Percentiles rank a stretch among this genome's conserved stretches.
Evolutionary conservation across 1,140 invertebrate species (phyloP).

Genomic region (Eurosta solidaginis): DNA sequence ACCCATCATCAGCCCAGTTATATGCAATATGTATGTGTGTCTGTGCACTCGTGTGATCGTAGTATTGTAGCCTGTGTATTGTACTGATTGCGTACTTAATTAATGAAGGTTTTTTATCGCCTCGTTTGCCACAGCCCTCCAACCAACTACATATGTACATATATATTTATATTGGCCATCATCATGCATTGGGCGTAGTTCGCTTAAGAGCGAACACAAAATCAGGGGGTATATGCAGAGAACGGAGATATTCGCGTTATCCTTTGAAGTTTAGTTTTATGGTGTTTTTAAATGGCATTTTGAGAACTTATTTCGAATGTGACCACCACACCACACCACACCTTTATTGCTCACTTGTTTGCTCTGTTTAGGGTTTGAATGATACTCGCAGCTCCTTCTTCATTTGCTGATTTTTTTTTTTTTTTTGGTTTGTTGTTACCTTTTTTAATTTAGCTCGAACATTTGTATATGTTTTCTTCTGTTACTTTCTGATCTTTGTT

Average conservation of each 20-base stretch:
- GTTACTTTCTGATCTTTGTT: background rate
- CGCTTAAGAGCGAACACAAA: background rate
- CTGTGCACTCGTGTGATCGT: background rate
- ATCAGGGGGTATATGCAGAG: background rate
- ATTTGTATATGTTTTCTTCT: background rate
- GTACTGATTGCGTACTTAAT: constrained; percentile 21
- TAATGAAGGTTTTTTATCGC: constrained; percentile 18
- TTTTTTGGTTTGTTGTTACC: background rate
- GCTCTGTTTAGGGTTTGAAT: background rate
- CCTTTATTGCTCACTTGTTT: constrained; percentile 24
- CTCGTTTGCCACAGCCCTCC: background rate
- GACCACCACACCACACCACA: background rate
- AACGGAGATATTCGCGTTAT: background rate
- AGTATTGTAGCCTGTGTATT: background rate
- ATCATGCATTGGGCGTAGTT: background rate
- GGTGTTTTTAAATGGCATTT: constrained; percentile 28
- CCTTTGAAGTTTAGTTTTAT: constrained; percentile 16
- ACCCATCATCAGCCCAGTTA: background rate
- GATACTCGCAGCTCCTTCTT: background rate
- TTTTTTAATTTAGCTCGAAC: background rate
- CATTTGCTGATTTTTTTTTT: background rate
- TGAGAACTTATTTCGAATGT: constrained; percentile 25
- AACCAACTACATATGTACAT: too few relatives aligned
- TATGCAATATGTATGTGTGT: background rate
- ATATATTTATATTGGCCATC: background rate